Percentiles rank a stretch among this genome's conserved stretches.
Conservation (phyloP, 2,888 invertebrate genomes). For the Terebella lapidaria region DNA sequence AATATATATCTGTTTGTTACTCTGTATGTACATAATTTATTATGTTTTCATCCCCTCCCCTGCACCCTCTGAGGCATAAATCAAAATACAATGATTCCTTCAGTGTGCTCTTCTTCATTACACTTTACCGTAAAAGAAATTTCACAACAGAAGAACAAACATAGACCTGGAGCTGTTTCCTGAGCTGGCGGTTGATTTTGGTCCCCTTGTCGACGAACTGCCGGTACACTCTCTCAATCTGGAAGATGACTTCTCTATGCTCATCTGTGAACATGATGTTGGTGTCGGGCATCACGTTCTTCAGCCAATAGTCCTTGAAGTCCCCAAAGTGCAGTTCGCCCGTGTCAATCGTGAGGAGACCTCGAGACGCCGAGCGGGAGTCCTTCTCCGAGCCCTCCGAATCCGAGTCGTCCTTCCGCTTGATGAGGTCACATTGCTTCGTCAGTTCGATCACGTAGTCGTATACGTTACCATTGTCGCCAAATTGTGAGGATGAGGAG, state of each 20-base stretch:
- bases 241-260: background rate
- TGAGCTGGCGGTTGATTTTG: background rate
- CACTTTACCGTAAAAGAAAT: background rate
- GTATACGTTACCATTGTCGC: background rate
- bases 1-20: too few relatives aligned
- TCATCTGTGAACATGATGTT: constrained; percentile 3
- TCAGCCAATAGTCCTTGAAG: constrained; percentile 2
- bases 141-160: background rate
- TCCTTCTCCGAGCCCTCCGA: background rate
- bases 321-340: background rate
- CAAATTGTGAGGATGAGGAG: background rate
- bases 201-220: constrained; percentile 1
- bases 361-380: background rate
- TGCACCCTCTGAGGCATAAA: background rate
- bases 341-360: background rate
- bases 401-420: background rate
- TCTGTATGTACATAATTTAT: too few relatives aligned
- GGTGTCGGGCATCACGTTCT: background rate
- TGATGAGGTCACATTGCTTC: background rate
- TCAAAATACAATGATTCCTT: background rate
- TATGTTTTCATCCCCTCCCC: too few relatives aligned
- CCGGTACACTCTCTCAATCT: background rate
- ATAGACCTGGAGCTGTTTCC: background rate
- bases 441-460: background rate
- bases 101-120: background rate